phyloP scores from a whole-genome alignment of 2,113 vertebrate genomes.

The Rhynchopsitta pachyrhyncha region DNA sequence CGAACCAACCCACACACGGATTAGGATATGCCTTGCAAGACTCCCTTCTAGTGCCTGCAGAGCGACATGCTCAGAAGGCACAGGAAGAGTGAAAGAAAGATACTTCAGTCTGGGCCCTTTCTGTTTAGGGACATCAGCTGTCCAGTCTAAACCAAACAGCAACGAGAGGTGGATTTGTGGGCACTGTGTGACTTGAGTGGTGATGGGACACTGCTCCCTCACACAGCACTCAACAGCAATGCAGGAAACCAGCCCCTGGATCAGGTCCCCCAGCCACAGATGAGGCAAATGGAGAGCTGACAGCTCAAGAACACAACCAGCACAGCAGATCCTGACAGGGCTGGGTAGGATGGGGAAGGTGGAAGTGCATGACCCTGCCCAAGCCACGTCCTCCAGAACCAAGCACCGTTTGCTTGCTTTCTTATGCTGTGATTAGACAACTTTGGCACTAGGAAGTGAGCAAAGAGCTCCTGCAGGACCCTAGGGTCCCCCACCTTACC shows the following conservation, averaged over 20 bases:
- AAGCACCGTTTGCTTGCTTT: not conserved
- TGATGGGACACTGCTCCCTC: not conserved
- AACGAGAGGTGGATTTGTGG: not conserved
- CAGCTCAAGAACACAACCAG: not conserved
- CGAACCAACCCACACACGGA: not conserved
- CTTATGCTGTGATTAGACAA: not conserved
- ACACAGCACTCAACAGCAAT: accelerated
- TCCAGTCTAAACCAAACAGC: not conserved
- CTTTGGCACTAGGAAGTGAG: not conserved
- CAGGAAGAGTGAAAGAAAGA: not conserved
- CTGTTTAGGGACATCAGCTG: not conserved
- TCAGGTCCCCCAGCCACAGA: not conserved
- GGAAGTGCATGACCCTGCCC: not conserved
- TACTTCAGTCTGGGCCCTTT: not conserved
- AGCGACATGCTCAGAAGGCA: not conserved
- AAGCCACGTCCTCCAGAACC: not conserved
- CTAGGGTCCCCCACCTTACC: not conserved
- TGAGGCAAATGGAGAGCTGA: not conserved
- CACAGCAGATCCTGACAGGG: not conserved
- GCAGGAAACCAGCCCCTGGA: not conserved
- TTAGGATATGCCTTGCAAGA: not conserved
- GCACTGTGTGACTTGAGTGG: not conserved
- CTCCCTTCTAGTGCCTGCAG: not conserved
- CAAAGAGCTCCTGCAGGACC: not conserved
- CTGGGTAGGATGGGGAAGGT: not conserved